Conservation (phyloP, 1,140 invertebrate species). For the Meloidogyne floridensis region DNA sequence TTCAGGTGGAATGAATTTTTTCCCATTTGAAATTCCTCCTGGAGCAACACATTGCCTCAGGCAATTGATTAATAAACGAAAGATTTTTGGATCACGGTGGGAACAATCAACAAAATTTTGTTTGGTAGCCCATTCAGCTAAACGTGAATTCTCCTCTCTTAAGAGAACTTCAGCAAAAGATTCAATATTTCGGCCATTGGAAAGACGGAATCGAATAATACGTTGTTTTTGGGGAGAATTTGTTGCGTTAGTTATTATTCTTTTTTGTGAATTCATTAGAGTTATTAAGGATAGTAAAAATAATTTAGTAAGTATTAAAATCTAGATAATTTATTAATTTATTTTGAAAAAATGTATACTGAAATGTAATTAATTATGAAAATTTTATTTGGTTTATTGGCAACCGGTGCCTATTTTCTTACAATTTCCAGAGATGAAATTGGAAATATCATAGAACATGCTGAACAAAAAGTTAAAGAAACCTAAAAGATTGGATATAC, state of each 20-base stretch:
- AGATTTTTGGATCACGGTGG: conserved; percentile 41
- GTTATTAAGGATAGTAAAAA: too few relatives aligned
- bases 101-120: conserved; percentile 43
- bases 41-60: conserved; percentile 22
- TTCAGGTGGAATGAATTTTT: conserved; percentile 49
- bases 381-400: too few relatives aligned
- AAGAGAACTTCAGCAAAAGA: conserved; percentile 41
- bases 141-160: conserved; percentile 36
- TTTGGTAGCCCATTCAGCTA: conserved; percentile 43
- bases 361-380: too few relatives aligned
- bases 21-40: background rate
- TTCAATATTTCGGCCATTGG: conserved; percentile 38
- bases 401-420: too few relatives aligned
- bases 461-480: too few relatives aligned
- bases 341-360: too few relatives aligned
- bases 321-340: too few relatives aligned
- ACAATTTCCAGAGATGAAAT: too few relatives aligned
- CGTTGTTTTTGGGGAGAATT: background rate
- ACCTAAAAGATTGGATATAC: too few relatives aligned
- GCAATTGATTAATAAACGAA: conserved; percentile 40
- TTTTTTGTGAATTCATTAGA: background rate
- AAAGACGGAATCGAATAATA: conserved; percentile 38
- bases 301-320: too few relatives aligned
- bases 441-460: too few relatives aligned
- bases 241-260: background rate